Base-by-base conservation (phyloP, 2,888 invertebrate genomes). In the Tribolium freemani region DNA sequence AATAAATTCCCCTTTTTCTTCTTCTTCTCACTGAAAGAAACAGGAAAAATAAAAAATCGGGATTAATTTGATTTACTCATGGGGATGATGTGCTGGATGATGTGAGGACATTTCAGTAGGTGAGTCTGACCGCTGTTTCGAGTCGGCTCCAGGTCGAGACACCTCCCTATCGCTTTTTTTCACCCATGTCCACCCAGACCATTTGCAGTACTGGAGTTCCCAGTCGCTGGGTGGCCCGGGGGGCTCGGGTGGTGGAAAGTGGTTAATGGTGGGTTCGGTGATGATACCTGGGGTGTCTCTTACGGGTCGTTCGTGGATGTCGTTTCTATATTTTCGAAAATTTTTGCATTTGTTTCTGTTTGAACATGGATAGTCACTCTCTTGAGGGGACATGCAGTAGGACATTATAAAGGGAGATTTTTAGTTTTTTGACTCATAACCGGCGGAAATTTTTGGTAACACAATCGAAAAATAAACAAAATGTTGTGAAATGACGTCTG, bases 171-270 rank as follows among this genome's bases (percentile, higher is more conserved):
- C 54, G 13, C 5, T 6, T 31, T 58, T 71, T 45, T 31, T 60
- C 5, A 71, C 64, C 57, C 58, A 71, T 2, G 64, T 66, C 71
- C 71, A 71, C 3, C 71, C 71, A 9, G 44, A 71, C 71, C 71
- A 71, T 20, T 71, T 48, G 11, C 71, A 71, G 20, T 51, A 71
- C 16, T 71, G 71, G 3, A 71, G 13, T 31, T 71, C 64, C 71
- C 71, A 71, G 8, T 44, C 31, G 13, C 54, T 61, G 26, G 46
- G 4, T 6, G 31, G 21, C 0, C 53, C 51, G 6, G 71, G 66
- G 4, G 54, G 53, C 10, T 51, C 54, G n/a, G 61, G 60, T 9
- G 53, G 58, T 31, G 11, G 10, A 11, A 56, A 56, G 9, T 13
- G 30, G 48, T 44, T 57, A 26, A 26, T 26, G 38, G 9, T 38